Evolutionary conservation across 2,797 vertebrate species (phyloP).

Genomic region (Toxotes lorentzi): DNA sequence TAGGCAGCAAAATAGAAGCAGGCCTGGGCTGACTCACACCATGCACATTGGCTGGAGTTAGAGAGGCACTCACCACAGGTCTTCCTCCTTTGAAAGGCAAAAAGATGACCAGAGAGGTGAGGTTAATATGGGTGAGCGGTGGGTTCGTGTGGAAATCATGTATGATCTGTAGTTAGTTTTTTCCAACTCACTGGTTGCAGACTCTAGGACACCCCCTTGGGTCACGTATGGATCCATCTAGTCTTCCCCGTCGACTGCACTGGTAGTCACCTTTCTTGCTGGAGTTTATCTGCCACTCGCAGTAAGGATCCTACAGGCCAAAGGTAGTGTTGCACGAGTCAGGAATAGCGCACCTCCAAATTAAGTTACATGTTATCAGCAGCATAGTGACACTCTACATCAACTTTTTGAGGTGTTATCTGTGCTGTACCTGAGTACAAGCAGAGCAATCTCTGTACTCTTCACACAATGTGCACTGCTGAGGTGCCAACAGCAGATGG

Average conservation of each 20-base stretch:
- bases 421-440: slow-evolving; percentile 88
- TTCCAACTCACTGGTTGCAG: slow-evolving; percentile 90
- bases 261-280: slow-evolving; percentile 93
- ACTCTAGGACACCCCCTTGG: slow-evolving; percentile 88
- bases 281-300: slow-evolving; percentile 93
- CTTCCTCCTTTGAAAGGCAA: slow-evolving; percentile 83
- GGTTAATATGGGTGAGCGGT: not conserved
- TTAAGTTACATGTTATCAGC: not conserved
- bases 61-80: slow-evolving; percentile 92
- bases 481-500: slow-evolving; percentile 88
- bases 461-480: slow-evolving; percentile 90
- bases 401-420: not conserved
- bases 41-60: slow-evolving; percentile 96
- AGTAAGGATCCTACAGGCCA: slow-evolving; percentile 88
- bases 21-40: slow-evolving; percentile 93
- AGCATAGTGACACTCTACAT: not conserved
- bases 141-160: not conserved
- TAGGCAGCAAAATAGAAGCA: slow-evolving; percentile 96
- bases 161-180: not conserved
- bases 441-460: slow-evolving; percentile 93
- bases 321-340: slow-evolving; percentile 24
- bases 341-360: not conserved
- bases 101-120: slow-evolving; percentile 7
- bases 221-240: slow-evolving; percentile 89
- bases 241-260: slow-evolving; percentile 90